Evolutionary conservation across 1,140 invertebrate genomes (phyloP).

Genomic region (Drosophila ercepeae): DNA sequence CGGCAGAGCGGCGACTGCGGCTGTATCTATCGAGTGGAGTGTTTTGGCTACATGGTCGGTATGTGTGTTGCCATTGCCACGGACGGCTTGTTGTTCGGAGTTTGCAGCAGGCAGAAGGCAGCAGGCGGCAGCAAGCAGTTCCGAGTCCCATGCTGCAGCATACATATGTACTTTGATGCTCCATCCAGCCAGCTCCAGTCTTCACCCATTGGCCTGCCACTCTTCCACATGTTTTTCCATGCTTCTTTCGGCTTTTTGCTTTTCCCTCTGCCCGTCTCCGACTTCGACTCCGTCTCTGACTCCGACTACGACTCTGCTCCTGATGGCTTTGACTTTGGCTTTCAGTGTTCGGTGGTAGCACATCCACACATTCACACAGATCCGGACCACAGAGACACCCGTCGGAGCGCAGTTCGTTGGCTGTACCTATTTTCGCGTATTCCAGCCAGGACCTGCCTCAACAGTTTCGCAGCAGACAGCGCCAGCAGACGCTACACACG

Average conservation of each 20-base stretch:
- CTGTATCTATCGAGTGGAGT: slow-evolving; percentile 78
- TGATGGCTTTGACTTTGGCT: slow-evolving; percentile 9
- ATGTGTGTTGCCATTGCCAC: slow-evolving; percentile 57
- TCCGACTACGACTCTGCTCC: not conserved
- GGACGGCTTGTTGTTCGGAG: slow-evolving; percentile 51
- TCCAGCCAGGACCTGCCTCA: slow-evolving; percentile 83
- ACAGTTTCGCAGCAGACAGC: slow-evolving; percentile 64
- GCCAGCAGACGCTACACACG: slow-evolving; percentile 44
- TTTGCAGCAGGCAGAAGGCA: slow-evolving; percentile 1
- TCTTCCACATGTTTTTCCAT: slow-evolving; percentile 62
- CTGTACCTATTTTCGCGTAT: slow-evolving; percentile 83
- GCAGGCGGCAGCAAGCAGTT: slow-evolving; percentile 3
- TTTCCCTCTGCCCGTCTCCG: not conserved
- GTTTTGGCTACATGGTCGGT: slow-evolving; percentile 74
- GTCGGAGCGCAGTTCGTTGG: slow-evolving; percentile 77
- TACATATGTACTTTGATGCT: slow-evolving; percentile 47
- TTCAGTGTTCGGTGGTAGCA: slow-evolving; percentile 61
- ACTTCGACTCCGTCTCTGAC: too few relatives aligned
- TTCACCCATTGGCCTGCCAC: slow-evolving; percentile 76
- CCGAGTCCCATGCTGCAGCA: slow-evolving; percentile 38
- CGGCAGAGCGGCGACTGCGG: slow-evolving; percentile 44
- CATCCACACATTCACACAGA: slow-evolving; percentile 12
- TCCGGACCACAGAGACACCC: slow-evolving; percentile 23
- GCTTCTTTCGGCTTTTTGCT: slow-evolving; percentile 31
- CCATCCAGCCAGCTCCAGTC: slow-evolving; percentile 39